phyloP scores from a whole-genome alignment of 2,113 vertebrate species.

The Hymenochirus boettgeri region DNA sequence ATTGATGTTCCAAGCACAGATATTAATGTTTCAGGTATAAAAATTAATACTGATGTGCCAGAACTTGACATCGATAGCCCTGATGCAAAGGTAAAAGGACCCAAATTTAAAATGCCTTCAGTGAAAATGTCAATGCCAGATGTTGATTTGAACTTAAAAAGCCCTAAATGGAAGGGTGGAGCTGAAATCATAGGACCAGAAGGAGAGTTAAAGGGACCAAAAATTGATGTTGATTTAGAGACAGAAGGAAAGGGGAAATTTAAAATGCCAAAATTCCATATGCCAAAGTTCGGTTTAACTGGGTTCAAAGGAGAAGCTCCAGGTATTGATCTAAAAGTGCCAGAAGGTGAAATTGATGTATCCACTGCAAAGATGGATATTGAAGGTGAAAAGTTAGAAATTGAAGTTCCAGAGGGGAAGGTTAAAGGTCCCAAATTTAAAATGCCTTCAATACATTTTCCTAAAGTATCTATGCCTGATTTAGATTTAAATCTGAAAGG shows the following conservation, averaged over 20 bases:
- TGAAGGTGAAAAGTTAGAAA: conserved; percentile 32
- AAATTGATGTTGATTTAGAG: conserved; percentile 11
- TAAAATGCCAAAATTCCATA: conserved; percentile 74
- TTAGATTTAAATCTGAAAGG: conserved; percentile 49
- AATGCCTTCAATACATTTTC: conserved; percentile 47
- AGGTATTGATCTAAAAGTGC: conserved; percentile 40
- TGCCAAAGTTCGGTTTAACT: conserved; percentile 70
- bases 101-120: conserved; percentile 60
- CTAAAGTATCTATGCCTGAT: conserved; percentile 44
- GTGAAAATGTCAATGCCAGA: conserved; percentile 55
- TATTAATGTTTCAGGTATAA: no score
- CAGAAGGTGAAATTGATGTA: conserved; percentile 31
- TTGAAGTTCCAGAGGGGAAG: conserved; percentile 47
- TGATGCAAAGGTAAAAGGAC: conserved; percentile 55
- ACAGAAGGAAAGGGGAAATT: conserved; percentile 58
- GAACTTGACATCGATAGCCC: conserved; percentile 32
- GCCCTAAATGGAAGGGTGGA: no score
- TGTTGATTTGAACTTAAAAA: no score
- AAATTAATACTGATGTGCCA: conserved; percentile 39
- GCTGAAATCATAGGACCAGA: no score
- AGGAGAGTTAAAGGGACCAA: conserved; percentile 1
- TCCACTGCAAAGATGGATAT: background rate
- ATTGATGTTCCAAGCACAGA: no score
- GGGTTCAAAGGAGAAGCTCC: background rate
- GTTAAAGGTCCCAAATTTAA: conserved; percentile 49